Percentiles rank a stretch among this genome's conserved stretches.
Conservation (phyloP, 64 coral and sea anemone species). For the Acropora yongei region DNA sequence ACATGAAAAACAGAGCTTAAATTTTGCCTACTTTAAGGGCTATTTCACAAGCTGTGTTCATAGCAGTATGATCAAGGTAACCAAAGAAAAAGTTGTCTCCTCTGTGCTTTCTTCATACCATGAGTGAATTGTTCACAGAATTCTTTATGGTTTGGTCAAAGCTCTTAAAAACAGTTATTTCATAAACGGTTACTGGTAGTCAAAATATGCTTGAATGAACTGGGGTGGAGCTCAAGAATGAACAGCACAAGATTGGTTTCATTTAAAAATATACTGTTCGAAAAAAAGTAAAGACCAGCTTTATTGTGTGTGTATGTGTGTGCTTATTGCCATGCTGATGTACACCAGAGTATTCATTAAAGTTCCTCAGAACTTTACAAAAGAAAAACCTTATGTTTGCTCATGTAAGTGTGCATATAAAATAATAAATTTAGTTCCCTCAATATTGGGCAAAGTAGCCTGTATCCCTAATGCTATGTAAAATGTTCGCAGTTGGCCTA, state of each 20-base stretch:
- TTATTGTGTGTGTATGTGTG: not conserved
- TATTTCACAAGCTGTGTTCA: too few relatives aligned
- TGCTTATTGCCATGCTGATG: not conserved
- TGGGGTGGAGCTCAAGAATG: not conserved
- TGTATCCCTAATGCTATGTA: not conserved
- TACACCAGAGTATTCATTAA: not conserved
- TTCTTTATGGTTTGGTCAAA: not conserved
- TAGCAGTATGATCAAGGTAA: too few relatives aligned
- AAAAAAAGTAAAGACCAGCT: constrained; percentile 23
- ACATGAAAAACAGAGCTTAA: too few relatives aligned
- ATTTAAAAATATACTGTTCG: too few relatives aligned
- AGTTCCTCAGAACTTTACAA: not conserved
- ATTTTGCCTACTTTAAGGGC: too few relatives aligned
- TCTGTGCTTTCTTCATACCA: too few relatives aligned
- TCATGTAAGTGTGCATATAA: constrained; percentile 1
- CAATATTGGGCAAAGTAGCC: not conserved
- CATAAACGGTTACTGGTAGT: not conserved
- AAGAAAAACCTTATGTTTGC: not conserved
- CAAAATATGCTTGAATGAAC: not conserved
- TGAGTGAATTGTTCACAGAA: not conserved
- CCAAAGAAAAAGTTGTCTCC: too few relatives aligned
- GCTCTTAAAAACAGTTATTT: not conserved
- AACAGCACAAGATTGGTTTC: too few relatives aligned
- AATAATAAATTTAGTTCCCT: not conserved
- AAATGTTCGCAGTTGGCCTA: not conserved